These are phyloP conservation scores for Laodelphax striatellus DNA, from an alignment of 1,140 invertebrate genomes.

Conservation along the genomic window DNA sequence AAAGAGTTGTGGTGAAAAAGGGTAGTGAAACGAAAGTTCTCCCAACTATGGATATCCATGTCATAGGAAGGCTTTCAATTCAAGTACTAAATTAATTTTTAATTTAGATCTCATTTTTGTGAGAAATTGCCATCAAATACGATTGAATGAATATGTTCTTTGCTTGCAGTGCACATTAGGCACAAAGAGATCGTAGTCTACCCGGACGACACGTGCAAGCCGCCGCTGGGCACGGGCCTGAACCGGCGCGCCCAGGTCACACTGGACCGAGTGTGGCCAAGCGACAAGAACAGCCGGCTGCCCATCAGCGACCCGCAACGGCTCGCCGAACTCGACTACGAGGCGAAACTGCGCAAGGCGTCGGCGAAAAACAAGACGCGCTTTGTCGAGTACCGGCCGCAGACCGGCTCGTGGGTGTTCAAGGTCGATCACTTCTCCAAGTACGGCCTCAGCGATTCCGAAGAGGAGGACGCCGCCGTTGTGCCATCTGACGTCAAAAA, in stretches of 20 bases:
- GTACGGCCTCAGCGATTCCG: constrained; percentile 83
- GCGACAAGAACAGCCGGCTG: constrained; percentile 68
- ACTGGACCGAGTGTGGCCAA: constrained; percentile 88
- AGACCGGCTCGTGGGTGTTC: constrained; percentile 93
- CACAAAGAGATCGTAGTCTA: constrained; percentile 56
- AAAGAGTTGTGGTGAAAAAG: too few relatives aligned
- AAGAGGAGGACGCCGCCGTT: constrained; percentile 50
- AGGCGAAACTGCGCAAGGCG: constrained; percentile 69
- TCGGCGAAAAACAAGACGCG: constrained; percentile 76
- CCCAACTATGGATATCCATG: too few relatives aligned
- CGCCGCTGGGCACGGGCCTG: constrained; percentile 71
- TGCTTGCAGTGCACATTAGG: constrained; percentile 48
- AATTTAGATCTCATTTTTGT: too few relatives aligned
- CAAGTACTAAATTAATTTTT: too few relatives aligned
- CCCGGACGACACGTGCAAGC: constrained; percentile 50
- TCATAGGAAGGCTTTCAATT: too few relatives aligned
- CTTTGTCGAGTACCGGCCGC: constrained; percentile 89
- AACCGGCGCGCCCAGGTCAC: constrained; percentile 89
- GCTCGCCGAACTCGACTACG: constrained; percentile 72
- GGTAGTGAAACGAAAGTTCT: too few relatives aligned
- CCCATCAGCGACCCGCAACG: constrained; percentile 72
- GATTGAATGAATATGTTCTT: too few relatives aligned
- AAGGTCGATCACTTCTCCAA: constrained; percentile 95
- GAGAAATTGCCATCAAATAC: too few relatives aligned
- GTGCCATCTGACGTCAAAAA: constrained; percentile 28